Evolutionary conservation across 2,888 invertebrate genomes (phyloP), one percentile per base, ranked within the genome.

Genomic region (Lypha dubia): DNA sequence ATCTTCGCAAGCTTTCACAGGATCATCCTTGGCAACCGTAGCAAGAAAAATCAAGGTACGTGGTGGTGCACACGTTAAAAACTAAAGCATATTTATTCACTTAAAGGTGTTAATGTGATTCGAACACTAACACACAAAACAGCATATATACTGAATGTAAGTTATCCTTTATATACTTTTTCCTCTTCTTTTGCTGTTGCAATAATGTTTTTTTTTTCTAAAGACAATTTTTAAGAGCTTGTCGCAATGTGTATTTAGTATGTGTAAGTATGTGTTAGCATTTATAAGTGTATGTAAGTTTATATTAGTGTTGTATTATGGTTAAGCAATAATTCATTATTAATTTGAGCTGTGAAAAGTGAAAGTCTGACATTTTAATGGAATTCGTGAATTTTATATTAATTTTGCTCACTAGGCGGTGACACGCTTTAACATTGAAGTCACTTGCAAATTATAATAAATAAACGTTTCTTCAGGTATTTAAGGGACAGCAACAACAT

Each of bases 331-430:
- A 87, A 87, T 83, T 87, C 88, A 88, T 87, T n/a, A 87, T 85
- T 86, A 86, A 87, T 86, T 88, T 88, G 86, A 88, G 87, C 87
- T 85, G 84, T 81, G 86, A 87, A 88, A 88, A 87, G 88, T 88
- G 88, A 88, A 88, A 87, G 87, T 87, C 85, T 88, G 88, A 88
- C 88, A 87, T 86, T 86, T 88, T 86, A 86, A 88, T 88, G 86
- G 88, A 87, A 87, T 86, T 85, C 86, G 77, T 79, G 80, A 86
- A 84, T 86, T 79, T 79, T 79, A 84, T 81, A 79, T 79, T 62
- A 83, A 85, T 79, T 83, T 79, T 51, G 70, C 65, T 9, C 75
- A 49, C 24, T 65, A 38, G 79, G 76, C 32, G 80, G 49, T 60
- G 24, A n/a, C n/a, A 35, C 46, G 38, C 20, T 28, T 2, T 28